Conservation (phyloP, 2,113 vertebrate species). For the Dolichotis patagonum region DNA sequence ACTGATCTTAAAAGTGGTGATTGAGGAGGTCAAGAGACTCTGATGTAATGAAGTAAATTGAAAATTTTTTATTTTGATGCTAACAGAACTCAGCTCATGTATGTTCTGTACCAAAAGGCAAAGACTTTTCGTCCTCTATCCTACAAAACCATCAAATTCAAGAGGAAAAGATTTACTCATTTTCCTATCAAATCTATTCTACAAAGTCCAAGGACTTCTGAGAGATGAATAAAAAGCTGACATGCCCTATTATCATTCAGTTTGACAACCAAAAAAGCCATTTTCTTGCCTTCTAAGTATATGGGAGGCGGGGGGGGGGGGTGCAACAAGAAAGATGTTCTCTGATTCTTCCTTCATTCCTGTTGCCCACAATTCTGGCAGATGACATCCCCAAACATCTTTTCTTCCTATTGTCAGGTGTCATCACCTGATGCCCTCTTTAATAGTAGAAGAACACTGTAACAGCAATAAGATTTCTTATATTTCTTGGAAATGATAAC, state of each 20-base stretch:
- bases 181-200: conserved; percentile 57
- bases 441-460: conserved; percentile 56
- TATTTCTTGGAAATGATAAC: conserved; percentile 71
- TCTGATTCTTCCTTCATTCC: conserved; percentile 70
- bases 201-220: conserved; percentile 56
- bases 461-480: conserved; percentile 62
- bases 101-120: conserved; percentile 51
- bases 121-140: background rate
- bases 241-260: conserved; percentile 38
- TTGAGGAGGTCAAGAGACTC: background rate
- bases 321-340: conserved; percentile 57
- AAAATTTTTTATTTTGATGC: conserved; percentile 27
- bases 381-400: conserved; percentile 57
- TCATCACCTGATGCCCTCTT: conserved; percentile 70
- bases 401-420: conserved; percentile 61
- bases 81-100: conserved; percentile 42
- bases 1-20: background rate
- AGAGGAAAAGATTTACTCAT: conserved; percentile 46
- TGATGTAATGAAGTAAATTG: conserved; percentile 49
- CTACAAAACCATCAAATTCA: conserved; percentile 44
- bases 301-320: conserved; percentile 10
- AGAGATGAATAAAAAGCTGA: conserved; percentile 51
- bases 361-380: conserved; percentile 65
- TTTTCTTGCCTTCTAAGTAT: conserved; percentile 65
- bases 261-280: conserved; percentile 58